Evolutionary conservation across 2,113 vertebrate genomes (phyloP).

Genomic region (Cettia cetti): DNA sequence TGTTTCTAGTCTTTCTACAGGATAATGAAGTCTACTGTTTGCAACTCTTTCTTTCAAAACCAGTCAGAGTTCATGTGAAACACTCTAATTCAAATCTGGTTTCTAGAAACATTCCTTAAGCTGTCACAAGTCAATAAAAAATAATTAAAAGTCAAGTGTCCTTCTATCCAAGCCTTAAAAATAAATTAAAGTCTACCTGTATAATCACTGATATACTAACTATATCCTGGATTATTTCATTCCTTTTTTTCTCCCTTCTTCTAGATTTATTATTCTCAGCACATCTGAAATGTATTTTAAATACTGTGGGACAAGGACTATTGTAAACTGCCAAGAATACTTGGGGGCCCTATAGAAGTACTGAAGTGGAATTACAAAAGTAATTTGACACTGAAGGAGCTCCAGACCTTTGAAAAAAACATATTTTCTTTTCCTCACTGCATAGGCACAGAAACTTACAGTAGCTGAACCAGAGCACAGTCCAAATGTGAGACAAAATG

Average conservation of each 20-base stretch:
- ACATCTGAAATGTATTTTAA: constrained; percentile 20
- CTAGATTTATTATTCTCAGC: neutral
- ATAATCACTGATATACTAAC: neutral
- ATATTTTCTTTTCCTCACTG: neutral
- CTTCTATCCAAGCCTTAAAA: neutral
- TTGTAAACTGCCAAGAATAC: constrained; percentile 4
- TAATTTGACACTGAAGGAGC: neutral
- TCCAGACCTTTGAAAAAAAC: neutral
- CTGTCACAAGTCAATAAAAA: neutral
- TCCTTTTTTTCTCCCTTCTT: neutral
- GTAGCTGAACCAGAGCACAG: neutral
- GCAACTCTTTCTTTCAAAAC: neutral
- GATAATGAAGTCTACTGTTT: neutral
- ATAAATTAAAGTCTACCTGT: neutral
- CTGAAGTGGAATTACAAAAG: neutral
- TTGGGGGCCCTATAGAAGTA: neutral
- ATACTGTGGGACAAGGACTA: neutral
- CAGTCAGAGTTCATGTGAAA: neutral
- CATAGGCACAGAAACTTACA: neutral
- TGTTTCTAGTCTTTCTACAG: neutral
- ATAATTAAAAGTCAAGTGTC: neutral
- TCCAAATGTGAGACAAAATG: neutral
- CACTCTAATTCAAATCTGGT: neutral
- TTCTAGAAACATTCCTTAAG: neutral
- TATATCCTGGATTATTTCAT: neutral